Conservation (phyloP, 2,888 invertebrate species). For the Spodoptera littoralis region DNA sequence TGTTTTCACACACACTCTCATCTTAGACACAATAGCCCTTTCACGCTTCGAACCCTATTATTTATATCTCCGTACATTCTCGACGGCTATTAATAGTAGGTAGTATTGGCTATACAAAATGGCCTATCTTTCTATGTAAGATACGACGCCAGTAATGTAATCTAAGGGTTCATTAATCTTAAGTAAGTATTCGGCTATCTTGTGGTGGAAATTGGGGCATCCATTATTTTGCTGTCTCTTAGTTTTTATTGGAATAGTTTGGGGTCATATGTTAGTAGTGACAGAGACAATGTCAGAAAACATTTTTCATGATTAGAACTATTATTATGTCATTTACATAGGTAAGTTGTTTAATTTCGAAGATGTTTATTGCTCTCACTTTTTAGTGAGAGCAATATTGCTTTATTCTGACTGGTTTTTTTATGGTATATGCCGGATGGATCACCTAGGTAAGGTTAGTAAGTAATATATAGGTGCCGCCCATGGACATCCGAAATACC, state of each 20-base stretch:
- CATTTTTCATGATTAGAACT: too few species aligned
- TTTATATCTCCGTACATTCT: background rate
- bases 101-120: slow-evolving; percentile 10
- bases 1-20: slow-evolving; percentile 2
- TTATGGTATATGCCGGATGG: too few species aligned
- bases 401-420: too few species aligned
- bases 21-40: slow-evolving; percentile 10
- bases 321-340: too few species aligned
- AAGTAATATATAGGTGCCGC: too few species aligned
- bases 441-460: too few species aligned
- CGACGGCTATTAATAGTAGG: slow-evolving; percentile 12
- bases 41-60: slow-evolving; percentile 3
- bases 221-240: slow-evolving; percentile 16
- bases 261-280: background rate
- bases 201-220: slow-evolving; percentile 11
- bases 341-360: too few species aligned
- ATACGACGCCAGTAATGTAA: slow-evolving; percentile 25
- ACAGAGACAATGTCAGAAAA: background rate
- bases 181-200: slow-evolving; percentile 9
- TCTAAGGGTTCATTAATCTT: slow-evolving; percentile 36
- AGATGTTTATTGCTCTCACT: too few species aligned
- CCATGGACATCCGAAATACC: too few species aligned
- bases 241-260: background rate
- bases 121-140: slow-evolving; percentile 4
- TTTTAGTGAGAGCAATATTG: too few species aligned